phyloP scores from a whole-genome alignment of 2,888 invertebrate species.

The Netelia melanura region DNA sequence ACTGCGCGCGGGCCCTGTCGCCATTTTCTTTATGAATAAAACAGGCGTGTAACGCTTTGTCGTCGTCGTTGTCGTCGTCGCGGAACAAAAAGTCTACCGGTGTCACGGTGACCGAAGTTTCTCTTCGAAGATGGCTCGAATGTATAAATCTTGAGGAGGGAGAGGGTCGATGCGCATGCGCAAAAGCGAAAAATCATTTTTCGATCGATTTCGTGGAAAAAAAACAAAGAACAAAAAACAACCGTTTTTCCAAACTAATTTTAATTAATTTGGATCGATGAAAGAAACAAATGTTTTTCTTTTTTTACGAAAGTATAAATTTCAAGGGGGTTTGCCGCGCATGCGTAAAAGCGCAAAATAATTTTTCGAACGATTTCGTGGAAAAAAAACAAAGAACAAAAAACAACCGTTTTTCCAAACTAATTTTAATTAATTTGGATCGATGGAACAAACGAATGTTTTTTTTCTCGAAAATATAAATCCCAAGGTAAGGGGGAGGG shows the following conservation, averaged over 20 bases:
- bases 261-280: too few species aligned
- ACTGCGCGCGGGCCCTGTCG: background rate
- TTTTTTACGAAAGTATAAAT: too few species aligned
- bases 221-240: background rate
- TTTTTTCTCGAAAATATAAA: background rate
- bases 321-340: too few species aligned
- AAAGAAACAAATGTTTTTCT: too few species aligned
- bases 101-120: background rate
- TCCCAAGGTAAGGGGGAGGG: background rate
- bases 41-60: background rate
- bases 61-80: background rate
- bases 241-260: background rate
- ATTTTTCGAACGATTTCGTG: too few species aligned
- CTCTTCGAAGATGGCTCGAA: background rate
- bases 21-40: conserved; percentile 14
- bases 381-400: background rate
- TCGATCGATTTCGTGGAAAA: background rate
- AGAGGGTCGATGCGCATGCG: background rate
- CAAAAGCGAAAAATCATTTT: background rate
- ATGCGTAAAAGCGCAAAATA: too few species aligned
- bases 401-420: background rate
- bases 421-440: too few species aligned
- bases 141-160: background rate
- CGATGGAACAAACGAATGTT: too few species aligned
- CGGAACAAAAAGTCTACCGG: background rate